Evolutionary conservation across 2,113 vertebrate species (phyloP), one percentile per base, ranked within the genome.

Genomic region (Zosterops hypoxanthus): DNA sequence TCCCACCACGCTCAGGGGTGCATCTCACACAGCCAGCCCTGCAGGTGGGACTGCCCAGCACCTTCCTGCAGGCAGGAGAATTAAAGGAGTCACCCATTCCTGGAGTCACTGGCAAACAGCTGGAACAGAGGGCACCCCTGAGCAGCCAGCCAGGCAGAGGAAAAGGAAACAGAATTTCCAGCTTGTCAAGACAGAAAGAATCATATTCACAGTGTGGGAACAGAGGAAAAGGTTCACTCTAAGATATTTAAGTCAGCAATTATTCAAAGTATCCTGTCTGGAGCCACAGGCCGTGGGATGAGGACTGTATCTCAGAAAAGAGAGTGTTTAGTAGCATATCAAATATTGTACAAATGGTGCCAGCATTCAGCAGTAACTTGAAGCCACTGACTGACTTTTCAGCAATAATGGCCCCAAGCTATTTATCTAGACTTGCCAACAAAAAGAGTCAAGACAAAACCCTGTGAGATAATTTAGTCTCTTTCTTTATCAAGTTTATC

Each of bases 401-500:
- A 72, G 46, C 39, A 87, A n/a, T 53, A 79, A 94, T 24, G 18
- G 24, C 61, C 78, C n/a, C 42, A 36, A 88, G 80, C 60, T 81
- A 60, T 90, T 91, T 75, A 88, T 91, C 68, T 86, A 50, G 55
- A 85, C 71, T 75, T 91, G 22, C 55, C 56, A 84, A 75, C 53
- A 86, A 68, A 93, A 89, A 82, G 25, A 88, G 41, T 34, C 53
- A 91, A 75, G 41, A 57, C 28, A 83, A 91, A 96, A 57, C 33
- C n/a, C 34, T 61, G 61, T 8, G 24, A 92, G 92, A 90, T 86
- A 73, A 72, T 77, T 72, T 63, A 78, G 70, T 87, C 73, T 82
- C 61, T 65, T 89, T 36, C 66, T 86, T 85, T 86, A 81, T 92
- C 79, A 71, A 86, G 61, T 91, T 95, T 88, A 94, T 72, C 82